Conservation (phyloP, 2,888 invertebrate species). For the Callosobruchus maculatus region DNA sequence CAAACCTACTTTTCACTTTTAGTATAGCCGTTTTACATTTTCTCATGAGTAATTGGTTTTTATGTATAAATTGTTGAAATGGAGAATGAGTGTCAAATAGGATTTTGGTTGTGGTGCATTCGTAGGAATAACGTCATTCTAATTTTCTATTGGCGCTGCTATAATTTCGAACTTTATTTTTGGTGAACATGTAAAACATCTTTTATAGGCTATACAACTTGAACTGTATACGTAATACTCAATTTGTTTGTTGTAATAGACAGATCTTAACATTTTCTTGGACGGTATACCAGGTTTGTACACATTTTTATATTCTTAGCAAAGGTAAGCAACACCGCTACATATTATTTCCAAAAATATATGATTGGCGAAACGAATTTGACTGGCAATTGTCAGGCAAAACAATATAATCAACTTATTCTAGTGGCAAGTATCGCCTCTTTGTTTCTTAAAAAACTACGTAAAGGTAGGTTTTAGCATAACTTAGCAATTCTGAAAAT, state of each 20-base stretch:
- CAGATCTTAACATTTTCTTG: neutral
- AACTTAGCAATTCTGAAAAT: slow-evolving; percentile 10
- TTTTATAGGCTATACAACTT: neutral
- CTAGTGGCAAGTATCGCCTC: neutral
- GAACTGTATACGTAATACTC: neutral
- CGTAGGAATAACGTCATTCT: no score
- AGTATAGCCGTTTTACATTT: neutral
- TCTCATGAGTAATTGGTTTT: neutral
- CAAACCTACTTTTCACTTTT: neutral
- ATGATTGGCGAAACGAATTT: neutral
- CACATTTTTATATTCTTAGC: slow-evolving; percentile 15
- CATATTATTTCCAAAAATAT: slow-evolving; percentile 8
- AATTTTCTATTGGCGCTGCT: neutral
- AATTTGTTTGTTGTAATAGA: neutral
- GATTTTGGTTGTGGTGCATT: no score
- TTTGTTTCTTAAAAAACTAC: slow-evolving; percentile 3
- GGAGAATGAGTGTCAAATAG: neutral
- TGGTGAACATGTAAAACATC: neutral
- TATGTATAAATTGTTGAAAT: neutral
- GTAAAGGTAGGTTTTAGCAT: slow-evolving; percentile 22
- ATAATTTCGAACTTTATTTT: neutral
- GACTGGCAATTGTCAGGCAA: neutral
- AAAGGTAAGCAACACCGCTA: slow-evolving; percentile 20
- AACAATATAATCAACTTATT: neutral
- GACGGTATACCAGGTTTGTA: slow-evolving; percentile 19